Evolutionary conservation across 2,888 invertebrate species (phyloP).

Genomic region (Deilephila elpenor): DNA sequence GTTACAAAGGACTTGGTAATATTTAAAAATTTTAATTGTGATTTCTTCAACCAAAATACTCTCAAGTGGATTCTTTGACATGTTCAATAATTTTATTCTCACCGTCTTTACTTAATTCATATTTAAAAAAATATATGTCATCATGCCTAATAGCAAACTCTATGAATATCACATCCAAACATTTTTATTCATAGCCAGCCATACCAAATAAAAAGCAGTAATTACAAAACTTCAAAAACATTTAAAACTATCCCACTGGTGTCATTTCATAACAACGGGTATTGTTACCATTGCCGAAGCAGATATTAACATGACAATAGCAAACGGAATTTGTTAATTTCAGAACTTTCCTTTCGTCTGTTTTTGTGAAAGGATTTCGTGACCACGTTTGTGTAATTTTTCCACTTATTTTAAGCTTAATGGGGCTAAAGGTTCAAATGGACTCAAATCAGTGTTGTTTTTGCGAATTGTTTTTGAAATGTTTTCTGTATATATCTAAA

Average conservation of each 20-base stretch:
- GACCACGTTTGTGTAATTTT: not conserved
- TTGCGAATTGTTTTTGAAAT: not conserved
- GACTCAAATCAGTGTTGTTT: not conserved
- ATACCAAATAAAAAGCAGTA: not conserved
- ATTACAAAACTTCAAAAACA: not conserved
- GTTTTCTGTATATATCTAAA: too few relatives aligned
- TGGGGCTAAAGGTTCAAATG: not conserved
- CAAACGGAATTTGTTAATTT: not conserved
- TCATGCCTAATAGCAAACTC: too few relatives aligned
- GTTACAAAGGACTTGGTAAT: too few relatives aligned
- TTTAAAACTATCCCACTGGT: not conserved
- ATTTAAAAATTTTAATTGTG: too few relatives aligned
- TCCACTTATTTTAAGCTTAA: not conserved
- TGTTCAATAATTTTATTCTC: too few relatives aligned
- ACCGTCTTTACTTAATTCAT: too few relatives aligned
- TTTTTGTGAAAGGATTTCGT: not conserved
- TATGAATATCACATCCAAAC: too few relatives aligned
- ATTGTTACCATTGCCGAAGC: not conserved
- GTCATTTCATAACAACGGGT: not conserved
- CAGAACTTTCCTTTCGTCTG: constrained; percentile 5
- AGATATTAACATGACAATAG: constrained; percentile 4
- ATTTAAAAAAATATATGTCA: too few relatives aligned
- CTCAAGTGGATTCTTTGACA: too few relatives aligned
- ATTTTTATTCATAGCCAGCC: too few relatives aligned
- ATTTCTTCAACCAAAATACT: too few relatives aligned